Percentiles rank a stretch among this genome's conserved stretches.
phyloP scores from a whole-genome alignment of 1,140 invertebrate genomes.

The Bombus fervidus region DNA sequence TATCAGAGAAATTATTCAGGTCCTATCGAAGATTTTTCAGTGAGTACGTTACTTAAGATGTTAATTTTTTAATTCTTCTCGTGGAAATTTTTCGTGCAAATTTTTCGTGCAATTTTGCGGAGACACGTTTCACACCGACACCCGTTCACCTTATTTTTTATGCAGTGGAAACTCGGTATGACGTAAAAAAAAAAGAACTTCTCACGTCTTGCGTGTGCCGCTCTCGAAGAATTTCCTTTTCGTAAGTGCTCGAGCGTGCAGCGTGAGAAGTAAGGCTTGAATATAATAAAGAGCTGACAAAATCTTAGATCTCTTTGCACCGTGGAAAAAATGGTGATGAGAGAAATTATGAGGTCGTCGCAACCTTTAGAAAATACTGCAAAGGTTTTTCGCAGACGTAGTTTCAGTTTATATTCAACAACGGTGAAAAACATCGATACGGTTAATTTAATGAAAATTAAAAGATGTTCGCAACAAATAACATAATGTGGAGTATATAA shows the following conservation, averaged over 20 bases:
- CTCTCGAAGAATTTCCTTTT: slow-evolving; percentile 48
- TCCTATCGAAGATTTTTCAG: background rate
- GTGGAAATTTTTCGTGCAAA: background rate
- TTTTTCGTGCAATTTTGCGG: slow-evolving; percentile 1
- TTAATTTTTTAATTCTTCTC: slow-evolving; percentile 7
- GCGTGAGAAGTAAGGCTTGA: slow-evolving; percentile 42
- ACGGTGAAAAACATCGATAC: background rate
- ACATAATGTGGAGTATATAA: background rate
- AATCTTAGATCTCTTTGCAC: slow-evolving; percentile 18
- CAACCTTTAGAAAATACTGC: background rate
- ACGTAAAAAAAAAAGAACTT: slow-evolving; percentile 45
- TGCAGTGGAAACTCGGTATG: slow-evolving; percentile 44
- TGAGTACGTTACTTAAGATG: background rate
- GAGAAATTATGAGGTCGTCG: slow-evolving; percentile 18
- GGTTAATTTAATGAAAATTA: background rate
- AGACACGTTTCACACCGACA: slow-evolving; percentile 26
- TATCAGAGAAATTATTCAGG: background rate
- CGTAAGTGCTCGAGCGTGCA: slow-evolving; percentile 26
- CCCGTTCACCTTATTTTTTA: slow-evolving; percentile 35
- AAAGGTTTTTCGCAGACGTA: background rate
- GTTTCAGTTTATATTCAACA: background rate
- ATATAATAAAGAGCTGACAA: slow-evolving; percentile 43
- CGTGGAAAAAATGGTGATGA: slow-evolving; percentile 29
- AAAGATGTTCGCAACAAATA: background rate
- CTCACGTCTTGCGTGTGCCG: slow-evolving; percentile 44